Percentiles rank a stretch among this genome's conserved stretches.
phyloP scores from a whole-genome alignment of 1,140 invertebrate genomes.

The Ips typographus region DNA sequence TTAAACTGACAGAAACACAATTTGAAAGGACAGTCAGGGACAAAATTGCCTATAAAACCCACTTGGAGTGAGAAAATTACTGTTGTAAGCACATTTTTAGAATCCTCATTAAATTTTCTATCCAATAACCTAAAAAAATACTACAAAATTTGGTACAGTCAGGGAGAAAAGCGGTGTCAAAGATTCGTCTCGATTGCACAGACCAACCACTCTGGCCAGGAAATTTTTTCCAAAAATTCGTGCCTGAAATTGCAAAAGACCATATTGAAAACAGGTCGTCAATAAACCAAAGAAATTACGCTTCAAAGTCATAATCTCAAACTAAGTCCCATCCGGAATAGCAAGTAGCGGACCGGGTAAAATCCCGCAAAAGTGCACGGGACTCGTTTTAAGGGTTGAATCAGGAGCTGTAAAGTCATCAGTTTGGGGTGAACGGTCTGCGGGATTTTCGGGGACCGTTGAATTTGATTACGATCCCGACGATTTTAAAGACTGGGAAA shows the following conservation, averaged over 20 bases:
- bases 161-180: too few relatives aligned
- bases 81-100: too few relatives aligned
- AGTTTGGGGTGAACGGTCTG: slow-evolving; percentile 18
- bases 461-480: neutral
- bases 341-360: slow-evolving; percentile 14
- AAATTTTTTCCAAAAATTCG: slow-evolving; percentile 66
- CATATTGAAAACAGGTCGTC: too few relatives aligned
- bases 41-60: too few relatives aligned
- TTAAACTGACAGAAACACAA: too few relatives aligned
- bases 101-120: too few relatives aligned
- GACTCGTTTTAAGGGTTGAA: slow-evolving; percentile 20
- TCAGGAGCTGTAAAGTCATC: slow-evolving; percentile 23
- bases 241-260: too few relatives aligned
- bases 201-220: slow-evolving; percentile 77
- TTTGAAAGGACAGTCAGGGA: too few relatives aligned
- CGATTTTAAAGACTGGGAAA: neutral
- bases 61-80: too few relatives aligned
- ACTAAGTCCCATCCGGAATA: slow-evolving; percentile 20
- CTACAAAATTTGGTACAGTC: too few relatives aligned
- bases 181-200: slow-evolving; percentile 79
- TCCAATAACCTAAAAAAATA: too few relatives aligned
- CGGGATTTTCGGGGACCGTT: slow-evolving; percentile 2
- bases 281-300: too few relatives aligned
- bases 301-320: slow-evolving; percentile 23
- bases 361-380: slow-evolving; percentile 19